A percentile compares a stretch with the other conserved stretches of the same genome.
phyloP scores from a whole-genome alignment of 2,888 invertebrate genomes.

The Pherbina coryleti region DNA sequence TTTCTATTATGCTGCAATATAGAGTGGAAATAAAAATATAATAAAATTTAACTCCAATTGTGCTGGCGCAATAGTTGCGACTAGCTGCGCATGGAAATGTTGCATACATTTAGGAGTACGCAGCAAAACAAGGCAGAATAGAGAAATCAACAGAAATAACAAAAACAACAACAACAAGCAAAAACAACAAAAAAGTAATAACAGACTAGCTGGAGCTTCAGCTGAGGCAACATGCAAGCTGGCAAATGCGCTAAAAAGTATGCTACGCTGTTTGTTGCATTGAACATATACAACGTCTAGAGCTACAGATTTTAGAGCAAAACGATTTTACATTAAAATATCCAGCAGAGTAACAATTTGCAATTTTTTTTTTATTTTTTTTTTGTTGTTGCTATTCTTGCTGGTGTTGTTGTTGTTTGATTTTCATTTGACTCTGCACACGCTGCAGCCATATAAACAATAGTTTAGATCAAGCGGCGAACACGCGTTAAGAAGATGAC shows the following conservation, averaged over 20 bases:
- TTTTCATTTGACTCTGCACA: background rate
- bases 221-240: background rate
- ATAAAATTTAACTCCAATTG: background rate
- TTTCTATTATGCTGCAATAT: background rate
- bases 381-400: background rate
- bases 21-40: background rate
- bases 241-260: slow-evolving; percentile 4
- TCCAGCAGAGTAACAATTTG: slow-evolving; percentile 6
- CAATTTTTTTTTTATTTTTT: background rate
- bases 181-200: background rate
- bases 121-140: background rate
- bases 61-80: background rate
- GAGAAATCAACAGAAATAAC: slow-evolving; percentile 5
- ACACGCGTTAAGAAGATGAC: background rate
- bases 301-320: slow-evolving; percentile 6
- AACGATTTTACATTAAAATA: slow-evolving; percentile 16
- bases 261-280: slow-evolving; percentile 5
- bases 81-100: background rate
- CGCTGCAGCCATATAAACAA: background rate
- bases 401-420: too few species aligned
- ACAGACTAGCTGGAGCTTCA: background rate
- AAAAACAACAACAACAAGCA: background rate
- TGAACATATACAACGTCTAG: background rate
- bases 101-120: background rate
- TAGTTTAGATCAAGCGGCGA: background rate